phyloP scores from a whole-genome alignment of 2,888 invertebrate genomes.

The Limnephilus marmoratus region DNA sequence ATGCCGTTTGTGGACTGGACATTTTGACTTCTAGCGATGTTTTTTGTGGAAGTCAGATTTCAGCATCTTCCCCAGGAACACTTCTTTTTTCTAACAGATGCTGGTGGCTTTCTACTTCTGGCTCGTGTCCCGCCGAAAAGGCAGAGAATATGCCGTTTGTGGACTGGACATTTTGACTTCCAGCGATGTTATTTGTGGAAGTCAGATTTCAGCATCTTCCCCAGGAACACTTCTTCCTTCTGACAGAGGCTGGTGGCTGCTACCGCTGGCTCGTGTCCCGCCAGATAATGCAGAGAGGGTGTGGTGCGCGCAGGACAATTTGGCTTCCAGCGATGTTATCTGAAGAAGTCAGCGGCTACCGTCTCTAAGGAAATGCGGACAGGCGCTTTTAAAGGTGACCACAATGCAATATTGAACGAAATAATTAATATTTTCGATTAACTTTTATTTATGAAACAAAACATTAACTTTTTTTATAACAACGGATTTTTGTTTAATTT shows the following conservation, averaged over 20 bases:
- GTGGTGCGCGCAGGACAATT: slow-evolving; percentile 5
- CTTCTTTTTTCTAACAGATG: not conserved
- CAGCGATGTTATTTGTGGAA: not conserved
- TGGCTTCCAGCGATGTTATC: slow-evolving; percentile 36
- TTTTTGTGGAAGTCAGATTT: too few species aligned
- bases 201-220: not conserved
- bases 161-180: too few species aligned
- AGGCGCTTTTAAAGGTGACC: not conserved
- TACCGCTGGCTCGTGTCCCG: not conserved
- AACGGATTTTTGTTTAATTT: too few species aligned
- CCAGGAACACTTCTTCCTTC: not conserved
- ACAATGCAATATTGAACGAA: not conserved
- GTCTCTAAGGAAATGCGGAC: not conserved
- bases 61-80: not conserved
- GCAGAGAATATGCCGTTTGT: too few species aligned
- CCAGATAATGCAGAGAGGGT: not conserved
- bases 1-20: too few species aligned
- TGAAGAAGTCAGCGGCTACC: slow-evolving; percentile 26
- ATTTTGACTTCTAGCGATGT: too few species aligned
- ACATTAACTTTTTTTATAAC: too few species aligned
- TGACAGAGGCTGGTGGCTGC: not conserved
- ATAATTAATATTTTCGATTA: not conserved
- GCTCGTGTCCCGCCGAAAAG: not conserved
- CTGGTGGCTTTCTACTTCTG: not conserved
- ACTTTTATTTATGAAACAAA: too few species aligned